Percentiles rank a stretch among this genome's conserved stretches.
These are phyloP conservation scores for Bettongia penicillata DNA, from an alignment of 2,113 vertebrate genomes.

Conservation along the genomic window DNA sequence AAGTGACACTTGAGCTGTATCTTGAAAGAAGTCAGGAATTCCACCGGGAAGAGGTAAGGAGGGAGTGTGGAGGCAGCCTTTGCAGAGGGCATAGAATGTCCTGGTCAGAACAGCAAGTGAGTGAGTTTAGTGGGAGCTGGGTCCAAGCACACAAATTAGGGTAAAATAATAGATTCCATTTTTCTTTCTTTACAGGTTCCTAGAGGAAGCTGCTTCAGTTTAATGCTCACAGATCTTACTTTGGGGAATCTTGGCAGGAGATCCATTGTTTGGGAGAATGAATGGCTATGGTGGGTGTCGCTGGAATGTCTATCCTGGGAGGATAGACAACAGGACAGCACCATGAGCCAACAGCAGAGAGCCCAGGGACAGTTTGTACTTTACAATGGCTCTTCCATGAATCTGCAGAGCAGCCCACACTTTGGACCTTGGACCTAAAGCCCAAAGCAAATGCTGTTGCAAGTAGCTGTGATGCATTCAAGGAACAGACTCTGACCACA, in stretches of 20 bases:
- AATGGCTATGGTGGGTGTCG: slow-evolving; percentile 28
- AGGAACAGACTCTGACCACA: not conserved
- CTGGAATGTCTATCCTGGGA: not conserved
- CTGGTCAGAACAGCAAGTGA: slow-evolving; percentile 3
- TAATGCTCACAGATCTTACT: slow-evolving; percentile 39
- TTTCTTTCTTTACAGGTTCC: slow-evolving; percentile 38
- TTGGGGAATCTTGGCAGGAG: slow-evolving; percentile 50
- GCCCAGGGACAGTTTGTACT: slow-evolving; percentile 14
- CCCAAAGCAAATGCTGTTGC: slow-evolving; percentile 47
- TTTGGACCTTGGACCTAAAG: slow-evolving; percentile 43
- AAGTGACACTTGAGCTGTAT: too few species aligned
- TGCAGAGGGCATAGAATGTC: too few species aligned
- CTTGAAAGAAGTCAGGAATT: not conserved
- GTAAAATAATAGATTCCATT: not conserved
- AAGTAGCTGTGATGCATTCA: slow-evolving; percentile 25
- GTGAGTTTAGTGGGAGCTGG: not conserved
- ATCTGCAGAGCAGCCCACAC: slow-evolving; percentile 12
- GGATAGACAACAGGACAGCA: not conserved
- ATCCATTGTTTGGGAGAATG: not conserved
- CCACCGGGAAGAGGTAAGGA: not conserved
- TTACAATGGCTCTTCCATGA: slow-evolving; percentile 57
- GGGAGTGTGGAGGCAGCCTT: not conserved
- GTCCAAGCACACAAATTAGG: not conserved
- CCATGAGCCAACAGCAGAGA: not conserved
- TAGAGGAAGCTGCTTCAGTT: not conserved